phyloP scores from a whole-genome alignment of 2,113 vertebrate species.

The Plestiodon gilberti region DNA sequence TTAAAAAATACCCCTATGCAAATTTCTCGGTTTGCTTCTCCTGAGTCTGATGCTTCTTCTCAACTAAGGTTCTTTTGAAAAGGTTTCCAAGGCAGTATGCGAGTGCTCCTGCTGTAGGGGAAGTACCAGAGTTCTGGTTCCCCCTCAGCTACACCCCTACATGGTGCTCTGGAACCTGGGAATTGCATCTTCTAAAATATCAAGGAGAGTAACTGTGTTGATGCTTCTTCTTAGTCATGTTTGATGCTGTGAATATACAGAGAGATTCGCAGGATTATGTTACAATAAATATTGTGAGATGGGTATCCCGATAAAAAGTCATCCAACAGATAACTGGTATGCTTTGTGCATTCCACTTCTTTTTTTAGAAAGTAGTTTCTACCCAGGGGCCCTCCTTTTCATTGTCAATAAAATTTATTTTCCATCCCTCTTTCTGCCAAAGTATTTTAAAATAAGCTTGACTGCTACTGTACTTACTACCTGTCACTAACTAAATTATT shows the following conservation, averaged over 20 bases:
- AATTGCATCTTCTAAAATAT: constrained; percentile 21
- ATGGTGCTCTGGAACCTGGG: not conserved
- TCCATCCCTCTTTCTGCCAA: not conserved
- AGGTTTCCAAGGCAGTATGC: too few relatives aligned
- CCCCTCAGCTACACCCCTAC: not conserved
- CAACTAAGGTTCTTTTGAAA: too few relatives aligned
- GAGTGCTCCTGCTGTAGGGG: too few relatives aligned
- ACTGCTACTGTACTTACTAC: constrained; percentile 4
- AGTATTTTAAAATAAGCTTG: not conserved
- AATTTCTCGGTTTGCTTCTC: too few relatives aligned
- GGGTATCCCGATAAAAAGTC: not conserved
- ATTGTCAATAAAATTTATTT: constrained; percentile 23
- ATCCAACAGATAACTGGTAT: not conserved
- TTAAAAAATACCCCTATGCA: too few relatives aligned
- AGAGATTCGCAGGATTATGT: not conserved
- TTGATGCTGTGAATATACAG: not conserved
- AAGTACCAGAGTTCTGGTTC: not conserved
- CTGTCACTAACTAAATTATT: not conserved
- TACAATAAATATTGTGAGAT: too few relatives aligned
- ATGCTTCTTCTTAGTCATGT: constrained; percentile 4
- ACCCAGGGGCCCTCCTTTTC: not conserved
- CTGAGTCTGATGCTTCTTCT: too few relatives aligned
- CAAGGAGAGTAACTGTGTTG: constrained; percentile 12
- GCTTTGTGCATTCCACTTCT: constrained; percentile 1
- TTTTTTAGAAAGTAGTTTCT: constrained; percentile 15